Conservation (phyloP, 2,113 vertebrate genomes). For the Gorsachius goisagi region DNA sequence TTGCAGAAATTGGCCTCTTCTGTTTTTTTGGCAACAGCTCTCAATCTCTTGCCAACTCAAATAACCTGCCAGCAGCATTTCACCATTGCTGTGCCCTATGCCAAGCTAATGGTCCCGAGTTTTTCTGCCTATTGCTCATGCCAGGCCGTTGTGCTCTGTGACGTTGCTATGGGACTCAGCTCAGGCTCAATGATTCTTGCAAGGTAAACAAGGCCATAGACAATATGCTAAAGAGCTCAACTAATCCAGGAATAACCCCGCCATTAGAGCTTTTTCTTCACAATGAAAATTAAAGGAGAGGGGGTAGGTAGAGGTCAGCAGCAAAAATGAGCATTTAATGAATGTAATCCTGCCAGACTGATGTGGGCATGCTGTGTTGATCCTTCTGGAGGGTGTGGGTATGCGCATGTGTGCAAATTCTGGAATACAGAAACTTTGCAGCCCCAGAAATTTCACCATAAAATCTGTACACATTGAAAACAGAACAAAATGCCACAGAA, state of each 20-base stretch:
- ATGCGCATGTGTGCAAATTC: background rate
- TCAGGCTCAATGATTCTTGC: background rate
- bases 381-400: background rate
- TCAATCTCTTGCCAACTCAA: background rate
- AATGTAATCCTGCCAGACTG: background rate
- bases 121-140: background rate
- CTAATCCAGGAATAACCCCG: background rate
- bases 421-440: background rate
- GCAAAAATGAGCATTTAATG: slow-evolving; percentile 6
- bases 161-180: background rate
- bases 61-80: background rate
- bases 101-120: background rate
- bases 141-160: background rate
- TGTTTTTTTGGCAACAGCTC: background rate
- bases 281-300: slow-evolving; percentile 1
- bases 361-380: background rate
- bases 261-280: background rate
- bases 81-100: background rate
- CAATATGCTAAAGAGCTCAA: slow-evolving; percentile 1
- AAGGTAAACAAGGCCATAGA: slow-evolving; percentile 5
- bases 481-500: background rate
- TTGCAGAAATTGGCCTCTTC: background rate
- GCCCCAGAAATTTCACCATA: background rate
- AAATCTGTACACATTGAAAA: background rate
- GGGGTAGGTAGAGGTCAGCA: background rate